Base-by-base conservation (phyloP, 2,113 vertebrate species). In the Ammodramus savannarum region DNA sequence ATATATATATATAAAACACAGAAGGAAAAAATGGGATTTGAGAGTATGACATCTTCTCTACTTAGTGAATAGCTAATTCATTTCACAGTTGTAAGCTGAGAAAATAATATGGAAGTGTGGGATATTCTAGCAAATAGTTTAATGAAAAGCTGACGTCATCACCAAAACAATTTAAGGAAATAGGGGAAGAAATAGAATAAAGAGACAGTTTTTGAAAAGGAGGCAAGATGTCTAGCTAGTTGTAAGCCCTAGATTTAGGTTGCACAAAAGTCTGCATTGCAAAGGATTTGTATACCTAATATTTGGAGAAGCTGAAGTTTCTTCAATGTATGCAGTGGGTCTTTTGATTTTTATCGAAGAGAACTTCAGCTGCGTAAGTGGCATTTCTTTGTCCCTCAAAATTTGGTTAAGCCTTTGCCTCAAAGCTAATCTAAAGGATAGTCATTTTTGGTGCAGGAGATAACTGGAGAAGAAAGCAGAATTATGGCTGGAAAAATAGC, bases 71-170 rank as follows among this genome's bases (percentile, higher is more conserved):
- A 68, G 17, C 6, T 72, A 36, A 62, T 65, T 82, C 5, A 20
- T 83, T 89, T 59, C 52, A 66, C 3, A 44, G 14, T 55, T 84
- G 6, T 6, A 76, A 86, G 34, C 15, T 68, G 29, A 93, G 54
- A 55, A 46, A 59, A 65, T 29, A 80, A 19, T 25, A 54, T 0
- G 3, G 9, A 84, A 73, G 3, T 0, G 0, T 63, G 6, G 17
- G 2, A 5, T 59, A 57, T 16, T 10, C 13, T 48, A 57, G 10
- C 1, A 75, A 82, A 71, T 62, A 13, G 6, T 11, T 57, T 74
- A 74, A 62, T 74, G 36, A 51, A 32, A 36, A 63, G 46, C 27
- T 34, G 46, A 7, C 11, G 6, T 2, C 15, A 38, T 2, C 9
- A 43, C 0, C 4, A 36, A 69, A 85, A 71, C 3, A 69, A 85